phyloP scores from a whole-genome alignment of 2,797 vertebrate genomes.

The Eulemur albifrons region DNA sequence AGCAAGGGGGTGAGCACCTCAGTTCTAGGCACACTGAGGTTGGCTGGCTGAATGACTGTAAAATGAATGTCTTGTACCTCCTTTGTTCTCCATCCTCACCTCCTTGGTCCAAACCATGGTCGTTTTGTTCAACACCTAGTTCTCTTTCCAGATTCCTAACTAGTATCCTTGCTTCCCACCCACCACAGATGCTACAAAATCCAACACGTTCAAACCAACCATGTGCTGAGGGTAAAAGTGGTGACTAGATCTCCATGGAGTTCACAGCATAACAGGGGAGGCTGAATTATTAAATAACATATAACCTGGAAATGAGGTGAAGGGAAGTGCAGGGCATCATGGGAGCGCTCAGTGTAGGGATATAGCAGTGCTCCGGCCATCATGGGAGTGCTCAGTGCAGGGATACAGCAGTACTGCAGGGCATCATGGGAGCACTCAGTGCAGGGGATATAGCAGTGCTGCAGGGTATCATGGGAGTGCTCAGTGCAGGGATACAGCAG shows the following conservation, averaged over 20 bases:
- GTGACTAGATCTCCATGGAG: not conserved
- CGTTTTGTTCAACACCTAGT: not conserved
- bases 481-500: not conserved
- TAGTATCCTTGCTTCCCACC: not conserved
- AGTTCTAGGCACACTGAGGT: not conserved
- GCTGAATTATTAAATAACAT: not conserved
- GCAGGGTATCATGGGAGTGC: not conserved
- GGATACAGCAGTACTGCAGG: too few species aligned
- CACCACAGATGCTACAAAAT: not conserved
- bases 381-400: not conserved
- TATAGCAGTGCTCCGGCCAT: rapidly evolving
- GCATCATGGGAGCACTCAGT: not conserved
- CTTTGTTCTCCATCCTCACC: not conserved
- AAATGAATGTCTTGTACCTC: not conserved
- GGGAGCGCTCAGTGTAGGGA: not conserved
- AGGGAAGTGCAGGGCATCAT: not conserved
- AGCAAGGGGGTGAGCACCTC: not conserved
- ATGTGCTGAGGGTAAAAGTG: not conserved
- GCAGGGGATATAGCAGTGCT: too few species aligned
- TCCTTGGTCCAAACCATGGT: not conserved
- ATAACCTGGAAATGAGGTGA: not conserved
- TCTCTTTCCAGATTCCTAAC: not conserved
- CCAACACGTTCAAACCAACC: not conserved
- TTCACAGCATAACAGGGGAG: not conserved
- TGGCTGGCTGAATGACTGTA: not conserved